Base-by-base conservation (phyloP, 2,113 vertebrate species). In the Chionomys nivalis region DNA sequence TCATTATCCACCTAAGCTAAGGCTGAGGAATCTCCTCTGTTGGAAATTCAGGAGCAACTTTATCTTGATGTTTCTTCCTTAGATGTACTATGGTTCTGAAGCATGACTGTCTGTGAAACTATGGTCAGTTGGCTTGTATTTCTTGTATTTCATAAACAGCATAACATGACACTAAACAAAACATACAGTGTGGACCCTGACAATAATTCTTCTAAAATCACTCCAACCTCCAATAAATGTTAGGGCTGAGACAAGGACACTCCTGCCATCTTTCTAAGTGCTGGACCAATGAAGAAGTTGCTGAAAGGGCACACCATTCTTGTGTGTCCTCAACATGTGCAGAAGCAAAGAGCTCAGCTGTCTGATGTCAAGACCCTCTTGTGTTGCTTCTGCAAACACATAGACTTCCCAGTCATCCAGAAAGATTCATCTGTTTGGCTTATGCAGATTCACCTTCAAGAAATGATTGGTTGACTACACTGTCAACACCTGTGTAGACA, bases 51-150 rank as follows among this genome's bases (percentile, higher is more conserved):
- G 61, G 21, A 87, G 33, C 17, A 63, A 39, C 4, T 36, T 68
- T 88, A 17, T 73, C 72, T 77, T 90, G 7, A 65, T 81, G 63
- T 90, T 93, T 89, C 73, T 89, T 91, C 47, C 49, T 94, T 81
- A 61, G 31, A 79, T 73, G 1, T 13, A 1, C 36, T 65, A 12
- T 31, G 49, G 14, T 81, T 87, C 88, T 58, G 44, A 81, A 97
- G 76, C 33, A 75, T 26, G 52, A 26, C 10, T 28, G 39, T 66
- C 63, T 77, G 7, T 83, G 24, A 96, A 95, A 96, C 88, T 44
- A 8, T 33, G 24, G 33, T 52, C 58, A 66, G 5, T 49, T 39
- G 12, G 23, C 36, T 90, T 66, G 23, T 78, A 73, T 82, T 91
- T 3, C 44, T 90, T 66, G 23, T 78, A 73, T 82, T 93, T 3